Evolutionary conservation across 2,113 vertebrate genomes (phyloP).

Genomic region (Mormyrus lacerda): DNA sequence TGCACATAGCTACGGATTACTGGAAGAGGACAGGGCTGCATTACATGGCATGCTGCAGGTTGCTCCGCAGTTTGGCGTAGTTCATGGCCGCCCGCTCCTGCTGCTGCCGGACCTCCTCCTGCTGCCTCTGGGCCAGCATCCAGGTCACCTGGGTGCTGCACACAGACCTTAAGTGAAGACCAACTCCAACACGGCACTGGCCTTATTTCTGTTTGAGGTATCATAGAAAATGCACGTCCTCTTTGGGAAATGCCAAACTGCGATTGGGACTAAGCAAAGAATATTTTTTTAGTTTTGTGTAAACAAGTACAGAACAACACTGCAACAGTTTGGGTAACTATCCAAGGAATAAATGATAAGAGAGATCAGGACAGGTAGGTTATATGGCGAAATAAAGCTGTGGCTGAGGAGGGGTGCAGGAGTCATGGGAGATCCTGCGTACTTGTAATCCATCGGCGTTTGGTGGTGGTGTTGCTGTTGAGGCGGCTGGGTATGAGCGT

Average conservation of each 20-base stretch:
- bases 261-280: background rate
- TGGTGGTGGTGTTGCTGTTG: conserved; percentile 61
- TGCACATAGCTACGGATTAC: background rate
- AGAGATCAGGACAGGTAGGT: background rate
- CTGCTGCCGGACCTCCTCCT: conserved; percentile 86
- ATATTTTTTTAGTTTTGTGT: background rate
- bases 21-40: conserved; percentile 26
- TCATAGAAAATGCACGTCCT: background rate
- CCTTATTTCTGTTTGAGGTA: background rate
- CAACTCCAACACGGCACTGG: background rate
- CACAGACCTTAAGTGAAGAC: conserved; percentile 41
- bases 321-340: background rate
- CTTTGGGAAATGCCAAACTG: background rate
- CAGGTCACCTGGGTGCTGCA: conserved; percentile 96
- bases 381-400: background rate
- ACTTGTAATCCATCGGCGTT: conserved; percentile 95
- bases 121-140: conserved; percentile 98
- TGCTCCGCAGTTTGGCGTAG: conserved; percentile 96
- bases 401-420: background rate
- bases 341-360: background rate
- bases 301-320: background rate
- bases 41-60: conserved; percentile 98
- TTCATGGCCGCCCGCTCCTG: conserved; percentile 95
- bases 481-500: conserved; percentile 58
- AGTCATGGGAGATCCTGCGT: conserved; percentile 37